Evolutionary conservation across 35 echinoderm and acorn worm genomes (phyloP).

Genomic region (Stichopus chloronotus): DNA sequence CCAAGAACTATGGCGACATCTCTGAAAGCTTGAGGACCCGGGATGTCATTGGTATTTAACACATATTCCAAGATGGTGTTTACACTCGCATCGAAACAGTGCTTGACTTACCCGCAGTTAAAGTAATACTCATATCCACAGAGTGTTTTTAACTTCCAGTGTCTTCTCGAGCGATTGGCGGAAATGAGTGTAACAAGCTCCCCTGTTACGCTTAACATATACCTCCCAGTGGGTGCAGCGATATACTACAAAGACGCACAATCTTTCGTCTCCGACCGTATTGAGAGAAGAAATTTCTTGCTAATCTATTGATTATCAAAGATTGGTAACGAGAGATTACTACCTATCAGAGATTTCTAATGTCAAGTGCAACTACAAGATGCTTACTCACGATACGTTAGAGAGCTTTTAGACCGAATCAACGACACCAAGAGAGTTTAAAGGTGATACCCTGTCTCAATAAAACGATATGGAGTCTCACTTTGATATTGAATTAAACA

Average conservation of each 20-base stretch:
- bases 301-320: no score
- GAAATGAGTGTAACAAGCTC: not conserved
- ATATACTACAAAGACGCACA: conserved; percentile 35
- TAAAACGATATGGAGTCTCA: no score
- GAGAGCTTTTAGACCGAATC: no score
- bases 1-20: no score
- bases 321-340: no score
- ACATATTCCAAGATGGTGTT: not conserved
- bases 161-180: not conserved
- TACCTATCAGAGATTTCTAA: no score
- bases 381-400: no score
- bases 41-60: not conserved
- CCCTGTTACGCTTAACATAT: conserved; percentile 29
- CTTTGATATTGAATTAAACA: no score
- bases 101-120: not conserved
- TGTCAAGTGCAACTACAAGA: no score
- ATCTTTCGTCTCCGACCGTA: conserved; percentile 56
- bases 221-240: no score
- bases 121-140: not conserved
- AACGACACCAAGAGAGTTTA: not conserved
- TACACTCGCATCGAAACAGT: not conserved
- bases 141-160: conserved; percentile 36
- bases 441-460: not conserved
- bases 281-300: no score
- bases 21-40: no score